Evolutionary conservation across 2,113 vertebrate species (phyloP).

Genomic region (Tachuris rubrigastra): DNA sequence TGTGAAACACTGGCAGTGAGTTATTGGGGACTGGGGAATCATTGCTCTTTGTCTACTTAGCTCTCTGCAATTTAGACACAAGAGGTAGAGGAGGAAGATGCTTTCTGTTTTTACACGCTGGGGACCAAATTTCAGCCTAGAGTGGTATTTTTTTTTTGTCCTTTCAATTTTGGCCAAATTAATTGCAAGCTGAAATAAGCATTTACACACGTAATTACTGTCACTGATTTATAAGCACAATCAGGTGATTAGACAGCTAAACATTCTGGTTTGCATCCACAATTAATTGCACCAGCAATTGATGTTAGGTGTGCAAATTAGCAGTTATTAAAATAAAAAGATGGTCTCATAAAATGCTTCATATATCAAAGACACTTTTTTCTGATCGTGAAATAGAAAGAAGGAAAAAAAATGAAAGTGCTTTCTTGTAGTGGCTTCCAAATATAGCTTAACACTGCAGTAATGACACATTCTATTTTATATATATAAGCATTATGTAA

Average conservation of each 20-base stretch:
- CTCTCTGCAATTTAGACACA: not conserved
- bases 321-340: constrained; percentile 46
- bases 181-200: constrained; percentile 24
- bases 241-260: constrained; percentile 42
- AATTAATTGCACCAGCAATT: constrained; percentile 36
- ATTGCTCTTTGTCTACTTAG: constrained; percentile 58
- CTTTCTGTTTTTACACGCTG: not conserved
- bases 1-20: constrained; percentile 52
- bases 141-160: not conserved
- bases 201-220: constrained; percentile 52
- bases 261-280: constrained; percentile 37
- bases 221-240: constrained; percentile 43
- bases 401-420: not conserved
- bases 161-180: constrained; percentile 44
- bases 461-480: constrained; percentile 38
- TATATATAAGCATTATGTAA: constrained; percentile 33
- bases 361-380: constrained; percentile 16
- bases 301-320: constrained; percentile 51
- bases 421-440: constrained; percentile 28
- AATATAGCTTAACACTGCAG: constrained; percentile 42
- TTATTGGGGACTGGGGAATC: constrained; percentile 46
- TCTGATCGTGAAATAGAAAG: not conserved
- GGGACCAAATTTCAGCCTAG: constrained; percentile 12
- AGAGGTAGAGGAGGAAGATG: not conserved
- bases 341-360: constrained; percentile 6